Percentiles rank a stretch among this genome's conserved stretches.
phyloP scores from a whole-genome alignment of 2,113 vertebrate species.

The Grammomys surdaster region DNA sequence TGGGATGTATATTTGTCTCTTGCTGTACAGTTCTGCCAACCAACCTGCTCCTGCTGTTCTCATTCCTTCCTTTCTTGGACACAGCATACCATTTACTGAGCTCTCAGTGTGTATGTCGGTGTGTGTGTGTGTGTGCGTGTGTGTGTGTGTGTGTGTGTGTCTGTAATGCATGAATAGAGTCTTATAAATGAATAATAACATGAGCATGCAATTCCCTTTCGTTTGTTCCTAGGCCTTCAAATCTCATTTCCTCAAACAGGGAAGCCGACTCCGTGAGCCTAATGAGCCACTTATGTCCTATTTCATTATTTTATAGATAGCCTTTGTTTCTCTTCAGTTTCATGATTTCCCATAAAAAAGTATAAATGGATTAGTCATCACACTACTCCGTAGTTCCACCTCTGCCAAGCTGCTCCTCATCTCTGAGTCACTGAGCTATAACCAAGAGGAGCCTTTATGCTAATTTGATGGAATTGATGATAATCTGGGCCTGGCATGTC shows the following conservation, averaged over 20 bases:
- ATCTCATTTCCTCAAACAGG: constrained; percentile 37
- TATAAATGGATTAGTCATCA: constrained; percentile 64
- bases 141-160: background rate
- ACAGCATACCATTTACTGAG: constrained; percentile 48
- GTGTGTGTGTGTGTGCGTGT: background rate
- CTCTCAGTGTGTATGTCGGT: constrained; percentile 14
- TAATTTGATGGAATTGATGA: constrained; percentile 57
- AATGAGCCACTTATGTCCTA: background rate
- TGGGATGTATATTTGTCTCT: constrained; percentile 71
- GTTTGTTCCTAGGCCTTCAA: constrained; percentile 42
- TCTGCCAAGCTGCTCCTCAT: constrained; percentile 78
- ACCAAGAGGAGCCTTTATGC: constrained; percentile 34
- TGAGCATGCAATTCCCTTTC: constrained; percentile 24
- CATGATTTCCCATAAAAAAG: constrained; percentile 61
- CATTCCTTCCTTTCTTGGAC: constrained; percentile 61
- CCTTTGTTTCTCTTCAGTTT: constrained; percentile 57
- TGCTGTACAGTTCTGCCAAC: constrained; percentile 67
- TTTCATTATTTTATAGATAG: constrained; percentile 61
- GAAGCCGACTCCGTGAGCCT: background rate
- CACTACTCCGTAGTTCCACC: constrained; percentile 40
- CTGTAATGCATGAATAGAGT: background rate
- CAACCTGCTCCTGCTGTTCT: constrained; percentile 72
- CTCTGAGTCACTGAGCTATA: constrained; percentile 65
- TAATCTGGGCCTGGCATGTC: background rate
- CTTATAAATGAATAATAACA: constrained; percentile 36